phyloP scores from a whole-genome alignment of 2,888 invertebrate species.

The Andrena camellia region DNA sequence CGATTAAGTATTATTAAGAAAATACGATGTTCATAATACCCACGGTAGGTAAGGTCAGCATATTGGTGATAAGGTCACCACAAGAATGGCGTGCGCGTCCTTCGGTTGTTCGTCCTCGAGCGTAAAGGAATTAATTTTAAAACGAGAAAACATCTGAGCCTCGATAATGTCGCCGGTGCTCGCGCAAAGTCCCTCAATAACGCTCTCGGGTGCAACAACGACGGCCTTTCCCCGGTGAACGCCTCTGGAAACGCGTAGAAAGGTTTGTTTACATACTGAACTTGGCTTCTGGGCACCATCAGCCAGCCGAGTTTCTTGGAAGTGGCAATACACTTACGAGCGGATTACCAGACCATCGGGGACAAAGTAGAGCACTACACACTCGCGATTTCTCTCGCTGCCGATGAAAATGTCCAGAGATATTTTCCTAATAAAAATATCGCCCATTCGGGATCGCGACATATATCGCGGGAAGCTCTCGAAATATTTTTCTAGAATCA shows the following conservation, averaged over 20 bases:
- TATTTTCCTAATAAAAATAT: too few species aligned
- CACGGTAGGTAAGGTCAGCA: conserved; percentile 46
- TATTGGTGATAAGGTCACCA: conserved; percentile 50
- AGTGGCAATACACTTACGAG: background rate
- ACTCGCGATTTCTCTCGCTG: background rate
- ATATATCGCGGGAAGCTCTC: background rate
- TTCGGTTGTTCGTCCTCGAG: conserved; percentile 48
- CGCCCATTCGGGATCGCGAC: background rate
- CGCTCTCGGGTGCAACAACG: background rate
- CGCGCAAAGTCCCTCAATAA: conserved; percentile 3
- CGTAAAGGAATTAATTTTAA: conserved; percentile 48
- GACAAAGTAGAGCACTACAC: background rate
- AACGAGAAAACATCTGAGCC: conserved; percentile 36
- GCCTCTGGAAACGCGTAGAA: background rate
- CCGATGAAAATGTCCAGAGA: background rate
- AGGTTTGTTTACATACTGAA: conserved; percentile 8
- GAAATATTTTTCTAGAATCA: conserved; percentile 20
- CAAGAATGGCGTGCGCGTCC: conserved; percentile 50
- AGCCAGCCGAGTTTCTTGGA: background rate
- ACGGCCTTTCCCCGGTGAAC: background rate
- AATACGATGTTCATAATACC: conserved; percentile 27
- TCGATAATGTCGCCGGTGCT: conserved; percentile 8
- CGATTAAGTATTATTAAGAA: conserved; percentile 39
- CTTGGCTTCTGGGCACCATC: background rate
- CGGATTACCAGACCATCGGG: background rate